Evolutionary conservation across 2,888 invertebrate genomes (phyloP).

Genomic region (Oegoconia quadripuncta): DNA sequence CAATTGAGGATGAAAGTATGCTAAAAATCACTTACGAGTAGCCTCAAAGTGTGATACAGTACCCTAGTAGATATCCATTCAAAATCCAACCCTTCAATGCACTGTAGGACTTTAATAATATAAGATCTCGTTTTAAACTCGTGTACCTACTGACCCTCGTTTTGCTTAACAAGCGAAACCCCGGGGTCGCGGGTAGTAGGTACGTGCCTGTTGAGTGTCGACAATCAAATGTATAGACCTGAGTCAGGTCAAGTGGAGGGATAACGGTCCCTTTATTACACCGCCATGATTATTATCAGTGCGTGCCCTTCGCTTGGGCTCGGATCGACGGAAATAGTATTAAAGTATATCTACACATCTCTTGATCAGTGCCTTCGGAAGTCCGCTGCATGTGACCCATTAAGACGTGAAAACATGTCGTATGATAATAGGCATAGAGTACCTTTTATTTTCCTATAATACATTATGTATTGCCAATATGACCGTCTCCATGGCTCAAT

Average conservation of each 20-base stretch:
- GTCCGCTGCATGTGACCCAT: too few relatives aligned
- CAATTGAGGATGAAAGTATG: too few relatives aligned
- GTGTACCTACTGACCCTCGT: neutral
- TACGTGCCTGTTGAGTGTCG: neutral
- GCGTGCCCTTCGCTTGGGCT: neutral
- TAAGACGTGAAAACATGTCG: too few relatives aligned
- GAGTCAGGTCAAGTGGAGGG: conserved; percentile 9
- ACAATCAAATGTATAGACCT: neutral
- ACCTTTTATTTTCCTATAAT: too few relatives aligned
- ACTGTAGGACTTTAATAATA: neutral
- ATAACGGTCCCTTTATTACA: conserved; percentile 11
- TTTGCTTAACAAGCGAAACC: conserved; percentile 16
- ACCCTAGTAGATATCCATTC: too few relatives aligned
- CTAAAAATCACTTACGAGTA: too few relatives aligned
- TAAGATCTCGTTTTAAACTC: neutral
- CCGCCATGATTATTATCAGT: conserved; percentile 4
- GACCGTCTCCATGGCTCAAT: too few relatives aligned
- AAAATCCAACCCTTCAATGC: too few relatives aligned
- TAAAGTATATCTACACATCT: neutral
- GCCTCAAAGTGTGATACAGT: too few relatives aligned
- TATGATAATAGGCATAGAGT: too few relatives aligned
- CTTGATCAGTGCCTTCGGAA: too few relatives aligned
- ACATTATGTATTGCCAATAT: too few relatives aligned
- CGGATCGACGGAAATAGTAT: neutral
- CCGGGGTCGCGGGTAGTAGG: conserved; percentile 5